Evolutionary conservation across 1,140 invertebrate genomes (phyloP), one percentile per base, ranked within the genome.

Genomic region (Caenorhabditis brenneri): DNA sequence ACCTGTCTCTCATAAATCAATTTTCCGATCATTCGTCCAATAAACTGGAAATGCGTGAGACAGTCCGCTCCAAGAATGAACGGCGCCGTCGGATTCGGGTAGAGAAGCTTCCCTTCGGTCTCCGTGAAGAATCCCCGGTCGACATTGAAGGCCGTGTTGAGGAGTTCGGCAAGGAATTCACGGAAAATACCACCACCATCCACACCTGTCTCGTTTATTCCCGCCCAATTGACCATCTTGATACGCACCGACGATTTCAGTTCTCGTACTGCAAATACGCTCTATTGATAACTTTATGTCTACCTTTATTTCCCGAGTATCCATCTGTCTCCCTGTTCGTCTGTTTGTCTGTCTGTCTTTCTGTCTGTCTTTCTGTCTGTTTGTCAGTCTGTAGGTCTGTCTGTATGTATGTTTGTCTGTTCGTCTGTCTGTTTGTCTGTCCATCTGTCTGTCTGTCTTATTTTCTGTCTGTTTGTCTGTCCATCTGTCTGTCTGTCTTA

Each of bases 141-240:
- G 9, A 74, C 42, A 22, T 81, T 80, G 39, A 85, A 74, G 16
- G 58, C 84, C 4, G 53, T 39, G n/a, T 85, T 85, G 12, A 85
- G 33, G 5, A 85, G 42, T 58, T 85, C 84, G 16, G 55, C 19
- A 5, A 85, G 42, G 80, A 85, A 85, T 78, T 85, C 84, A 22
- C 84, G 60, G 78, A 84, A 84, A 33, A 85, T 85, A 12, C 84
- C 84, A 48, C 84, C 84, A 22, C 84, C 84, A 39, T 85, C 84
- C 22, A 85, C 60, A 24, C 84, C 84, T 7, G 31, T 9, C 36
- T 85, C 84, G 39, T 80, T 53, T 15, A 46, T 31, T 81, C 84
- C 84, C 1, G 60, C 60, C 84, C 79, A 81, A 79, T 85, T 85
- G 29, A 81, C 27, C 84, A 85, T 85, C 19, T 39, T 48, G 1